Conservation (phyloP, 2,888 invertebrate genomes). For the Leucophora obtusa region DNA sequence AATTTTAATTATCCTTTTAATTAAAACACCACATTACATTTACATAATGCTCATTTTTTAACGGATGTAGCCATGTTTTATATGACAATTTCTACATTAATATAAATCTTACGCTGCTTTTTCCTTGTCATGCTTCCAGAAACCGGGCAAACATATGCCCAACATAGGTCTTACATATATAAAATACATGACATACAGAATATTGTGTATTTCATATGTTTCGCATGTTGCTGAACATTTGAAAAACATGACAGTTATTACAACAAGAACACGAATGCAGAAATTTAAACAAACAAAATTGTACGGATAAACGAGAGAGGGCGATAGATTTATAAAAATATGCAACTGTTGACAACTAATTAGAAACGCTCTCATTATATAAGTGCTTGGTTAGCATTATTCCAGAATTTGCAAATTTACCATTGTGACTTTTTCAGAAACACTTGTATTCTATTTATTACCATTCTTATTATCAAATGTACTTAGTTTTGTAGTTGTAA, state of each 20-base stretch:
- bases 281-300: conserved; percentile 11
- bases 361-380: no score
- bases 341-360: no score
- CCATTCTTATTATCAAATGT: no score
- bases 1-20: conserved; percentile 30
- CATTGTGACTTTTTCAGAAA: no score
- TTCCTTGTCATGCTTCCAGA: conserved; percentile 3
- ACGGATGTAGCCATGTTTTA: conserved; percentile 11
- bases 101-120: conserved; percentile 3
- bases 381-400: no score
- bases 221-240: conserved; percentile 65
- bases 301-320: background rate
- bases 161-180: conserved; percentile 39
- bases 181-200: conserved; percentile 42
- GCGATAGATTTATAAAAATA: no score
- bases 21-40: conserved; percentile 13
- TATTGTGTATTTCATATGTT: conserved; percentile 59
- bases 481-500: no score
- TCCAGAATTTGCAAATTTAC: no score
- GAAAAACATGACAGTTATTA: conserved; percentile 67
- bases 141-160: conserved; percentile 54
- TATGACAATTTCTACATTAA: background rate
- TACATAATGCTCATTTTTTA: conserved; percentile 19
- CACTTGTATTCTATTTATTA: no score
- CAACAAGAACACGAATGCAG: conserved; percentile 52